Percentiles rank a stretch among this genome's conserved stretches.
Conservation (phyloP, 2,888 invertebrate species). For the Achlya flavicornis region DNA sequence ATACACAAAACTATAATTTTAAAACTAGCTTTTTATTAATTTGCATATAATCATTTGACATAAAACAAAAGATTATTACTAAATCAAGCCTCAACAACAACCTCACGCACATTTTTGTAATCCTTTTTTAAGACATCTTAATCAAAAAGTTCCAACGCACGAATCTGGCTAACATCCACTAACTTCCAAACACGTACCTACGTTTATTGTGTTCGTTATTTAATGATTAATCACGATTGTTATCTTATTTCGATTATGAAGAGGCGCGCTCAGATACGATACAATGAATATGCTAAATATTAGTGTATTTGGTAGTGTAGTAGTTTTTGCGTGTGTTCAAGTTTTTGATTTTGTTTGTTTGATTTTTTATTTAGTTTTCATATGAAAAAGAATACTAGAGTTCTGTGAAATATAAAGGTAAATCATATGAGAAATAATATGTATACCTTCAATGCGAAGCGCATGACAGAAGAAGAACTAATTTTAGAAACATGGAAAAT, state of each 20-base stretch:
- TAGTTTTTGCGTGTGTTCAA: not conserved
- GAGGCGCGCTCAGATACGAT: conserved; percentile 10
- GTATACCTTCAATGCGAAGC: no score
- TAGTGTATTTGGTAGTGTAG: not conserved
- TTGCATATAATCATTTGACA: no score
- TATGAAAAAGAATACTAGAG: no score
- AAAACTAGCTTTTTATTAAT: no score
- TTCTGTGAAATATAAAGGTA: no score
- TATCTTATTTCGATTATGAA: conserved; percentile 18
- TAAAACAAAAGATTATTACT: not conserved
- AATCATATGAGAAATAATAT: no score
- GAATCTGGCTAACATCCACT: conserved; percentile 31
- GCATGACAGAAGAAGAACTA: no score
- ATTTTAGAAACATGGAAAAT: no score
- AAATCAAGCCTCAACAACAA: not conserved
- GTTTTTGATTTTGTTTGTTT: not conserved
- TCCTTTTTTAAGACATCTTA: conserved; percentile 48
- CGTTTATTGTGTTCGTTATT: conserved; percentile 34
- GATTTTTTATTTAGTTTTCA: not conserved
- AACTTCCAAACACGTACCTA: conserved; percentile 34
- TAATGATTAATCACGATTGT: conserved; percentile 51
- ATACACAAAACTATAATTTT: no score
- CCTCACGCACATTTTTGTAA: not conserved
- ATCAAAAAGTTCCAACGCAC: conserved; percentile 50
- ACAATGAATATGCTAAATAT: conserved; percentile 1